phyloP scores from a whole-genome alignment of 2,888 invertebrate species.

The Panopea generosa region DNA sequence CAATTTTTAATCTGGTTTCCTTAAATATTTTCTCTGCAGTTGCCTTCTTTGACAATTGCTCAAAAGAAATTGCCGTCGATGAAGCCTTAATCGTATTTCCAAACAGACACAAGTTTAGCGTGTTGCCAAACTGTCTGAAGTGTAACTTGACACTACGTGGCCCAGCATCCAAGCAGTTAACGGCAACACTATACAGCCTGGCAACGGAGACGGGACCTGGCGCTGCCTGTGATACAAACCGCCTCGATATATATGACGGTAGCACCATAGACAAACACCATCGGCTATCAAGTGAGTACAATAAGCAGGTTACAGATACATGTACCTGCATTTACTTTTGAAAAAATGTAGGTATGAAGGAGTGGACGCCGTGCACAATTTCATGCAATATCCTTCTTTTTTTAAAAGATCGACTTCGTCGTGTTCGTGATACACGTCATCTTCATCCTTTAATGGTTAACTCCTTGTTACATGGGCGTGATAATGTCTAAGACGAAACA shows the following conservation, averaged over 20 bases:
- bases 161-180: slow-evolving; percentile 5
- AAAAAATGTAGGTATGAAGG: too few species aligned
- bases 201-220: slow-evolving; percentile 30
- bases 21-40: slow-evolving; percentile 19
- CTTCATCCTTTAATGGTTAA: too few species aligned
- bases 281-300: slow-evolving; percentile 28
- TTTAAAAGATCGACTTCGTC: too few species aligned
- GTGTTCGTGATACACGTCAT: too few species aligned
- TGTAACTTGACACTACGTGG: slow-evolving; percentile 33
- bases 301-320: too few species aligned
- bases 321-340: too few species aligned
- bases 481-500: too few species aligned
- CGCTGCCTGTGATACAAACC: slow-evolving; percentile 26
- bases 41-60: slow-evolving; percentile 29
- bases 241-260: slow-evolving; percentile 45
- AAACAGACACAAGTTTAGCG: slow-evolving; percentile 16
- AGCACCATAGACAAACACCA: not conserved
- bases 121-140: slow-evolving; percentile 32
- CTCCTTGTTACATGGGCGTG: too few species aligned
- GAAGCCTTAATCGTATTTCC: slow-evolving; percentile 20
- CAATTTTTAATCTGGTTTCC: too few species aligned
- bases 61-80: slow-evolving; percentile 6
- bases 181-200: slow-evolving; percentile 27
- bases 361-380: too few species aligned
- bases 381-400: too few species aligned